These are phyloP conservation scores for Orius laevigatus DNA, from an alignment of 1,140 invertebrate genomes.

Conservation along the genomic window DNA sequence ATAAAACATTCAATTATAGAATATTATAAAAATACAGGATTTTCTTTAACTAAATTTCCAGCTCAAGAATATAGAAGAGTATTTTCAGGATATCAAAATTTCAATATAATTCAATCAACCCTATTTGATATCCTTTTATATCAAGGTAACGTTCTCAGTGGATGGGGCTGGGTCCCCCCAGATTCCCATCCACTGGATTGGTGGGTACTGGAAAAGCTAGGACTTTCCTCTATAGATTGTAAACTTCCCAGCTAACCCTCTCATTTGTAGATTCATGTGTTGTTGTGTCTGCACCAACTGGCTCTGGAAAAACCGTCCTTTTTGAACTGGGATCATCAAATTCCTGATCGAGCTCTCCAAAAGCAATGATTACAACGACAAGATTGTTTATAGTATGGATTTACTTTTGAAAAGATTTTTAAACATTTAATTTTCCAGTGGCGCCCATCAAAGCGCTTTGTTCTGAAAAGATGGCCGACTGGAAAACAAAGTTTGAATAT, in stretches of 20 bases:
- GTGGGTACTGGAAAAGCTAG: no score
- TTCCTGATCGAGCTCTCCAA: conserved; percentile 35
- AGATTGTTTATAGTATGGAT: conserved; percentile 47
- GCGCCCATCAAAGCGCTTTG: conserved; percentile 68
- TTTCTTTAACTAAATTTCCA: conserved; percentile 3
- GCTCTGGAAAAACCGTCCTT: conserved; percentile 65
- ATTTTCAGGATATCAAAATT: conserved; percentile 42
- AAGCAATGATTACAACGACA: conserved; percentile 30
- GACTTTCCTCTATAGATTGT: conserved; percentile 8
- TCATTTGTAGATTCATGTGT: conserved; percentile 45
- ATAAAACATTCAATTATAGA: no score
- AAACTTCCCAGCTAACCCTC: conserved; percentile 14
- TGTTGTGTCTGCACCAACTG: conserved; percentile 60
- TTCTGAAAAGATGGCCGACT: conserved; percentile 49
- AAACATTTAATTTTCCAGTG: conserved; percentile 35
- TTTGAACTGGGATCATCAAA: conserved; percentile 64
- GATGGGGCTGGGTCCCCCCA: conserved; percentile 21
- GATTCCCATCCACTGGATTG: conserved; percentile 7
- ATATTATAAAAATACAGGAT: no score
- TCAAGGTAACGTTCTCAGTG: no score
- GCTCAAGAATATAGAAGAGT: conserved; percentile 33
- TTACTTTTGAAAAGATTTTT: background rate
- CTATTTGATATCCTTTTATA: conserved; percentile 47
- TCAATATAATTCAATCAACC: conserved; percentile 53
- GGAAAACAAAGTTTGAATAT: conserved; percentile 48